phyloP scores from a whole-genome alignment of 2,888 invertebrate genomes.

The Aphodius granarius region DNA sequence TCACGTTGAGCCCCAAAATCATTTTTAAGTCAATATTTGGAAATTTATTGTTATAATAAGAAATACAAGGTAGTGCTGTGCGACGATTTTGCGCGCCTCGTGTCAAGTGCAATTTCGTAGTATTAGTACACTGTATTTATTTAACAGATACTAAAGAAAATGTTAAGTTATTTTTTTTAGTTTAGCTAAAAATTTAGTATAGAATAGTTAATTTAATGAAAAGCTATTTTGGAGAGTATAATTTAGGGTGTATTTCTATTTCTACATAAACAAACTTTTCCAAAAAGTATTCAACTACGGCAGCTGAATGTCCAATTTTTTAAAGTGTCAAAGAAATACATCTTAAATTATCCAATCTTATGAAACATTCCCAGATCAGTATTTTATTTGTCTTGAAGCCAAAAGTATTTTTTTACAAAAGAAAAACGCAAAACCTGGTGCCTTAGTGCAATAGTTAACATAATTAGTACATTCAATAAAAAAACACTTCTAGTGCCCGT shows the following conservation, averaged over 20 bases:
- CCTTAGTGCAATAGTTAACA: not conserved
- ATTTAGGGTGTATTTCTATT: not conserved
- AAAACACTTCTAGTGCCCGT: no score
- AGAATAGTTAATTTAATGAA: not conserved
- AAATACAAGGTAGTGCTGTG: not conserved
- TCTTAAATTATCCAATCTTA: conserved; percentile 4
- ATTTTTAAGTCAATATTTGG: not conserved
- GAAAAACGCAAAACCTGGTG: not conserved
- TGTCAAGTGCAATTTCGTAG: not conserved
- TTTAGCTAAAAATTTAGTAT: not conserved
- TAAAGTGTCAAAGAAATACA: conserved; percentile 1
- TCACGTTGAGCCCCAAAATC: not conserved
- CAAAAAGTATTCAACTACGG: not conserved
- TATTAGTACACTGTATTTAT: not conserved
- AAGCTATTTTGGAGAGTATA: not conserved
- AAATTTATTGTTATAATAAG: not conserved
- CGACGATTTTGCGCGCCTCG: not conserved
- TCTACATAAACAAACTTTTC: not conserved
- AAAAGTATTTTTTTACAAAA: conserved; percentile 11
- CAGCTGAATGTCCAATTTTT: conserved; percentile 5
- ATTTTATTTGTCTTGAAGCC: conserved; percentile 10
- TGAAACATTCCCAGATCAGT: conserved; percentile 7
- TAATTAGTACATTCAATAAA: no score
- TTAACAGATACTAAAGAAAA: not conserved
- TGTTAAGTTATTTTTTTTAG: not conserved